Base-by-base conservation (phyloP, 2,888 invertebrate genomes). In the Trissolcus japonicus region DNA sequence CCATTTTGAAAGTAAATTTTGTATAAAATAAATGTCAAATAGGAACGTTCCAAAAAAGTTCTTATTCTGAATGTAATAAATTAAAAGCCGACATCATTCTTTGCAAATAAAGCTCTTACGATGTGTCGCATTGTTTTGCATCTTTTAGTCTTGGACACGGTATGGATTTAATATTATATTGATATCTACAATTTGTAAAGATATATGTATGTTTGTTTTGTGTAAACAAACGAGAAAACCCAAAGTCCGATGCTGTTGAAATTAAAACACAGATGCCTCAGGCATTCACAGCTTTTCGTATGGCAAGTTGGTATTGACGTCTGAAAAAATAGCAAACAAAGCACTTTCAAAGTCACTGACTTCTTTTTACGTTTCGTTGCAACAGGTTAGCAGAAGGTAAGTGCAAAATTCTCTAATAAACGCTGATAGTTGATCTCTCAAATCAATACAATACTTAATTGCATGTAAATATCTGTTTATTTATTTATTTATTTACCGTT, bases 271-370 rank as follows among this genome's bases (percentile, higher is more conserved):
- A 86, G 90, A 90, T 90, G 91, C 90, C 90, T 83, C 90, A 90
- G 77, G 90, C 85, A 85, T 91, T 94, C 94, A 96, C 91, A 96
- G 94, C 93, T 95, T 95, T 93, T 96, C 96, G 91, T 96, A 96
- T 91, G 95, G 95, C 92, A 95, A 94, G 91, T 94, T 94, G 91
- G 95, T 94, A 92, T 94, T 95, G 91, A 96, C 95, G 92, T 96
- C 96, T 96, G 95, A 91, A 89, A 87, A 89, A 88, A 86, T 81
- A 87, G 83, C 79, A 89, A 88, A 87, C 83, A 87, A 86, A 87
- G 85, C 85, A 83, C 85, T 83, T 86, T 86, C 86, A 86, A 82
- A 84, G 79, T 78, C 25, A 43, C 55, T 76, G 78, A 76, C 55
- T 75, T 75, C 51, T 60, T 73, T 68, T 71, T 65, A 43, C 48